phyloP scores from a whole-genome alignment of 2,113 vertebrate genomes.

The Hassar affinis region DNA sequence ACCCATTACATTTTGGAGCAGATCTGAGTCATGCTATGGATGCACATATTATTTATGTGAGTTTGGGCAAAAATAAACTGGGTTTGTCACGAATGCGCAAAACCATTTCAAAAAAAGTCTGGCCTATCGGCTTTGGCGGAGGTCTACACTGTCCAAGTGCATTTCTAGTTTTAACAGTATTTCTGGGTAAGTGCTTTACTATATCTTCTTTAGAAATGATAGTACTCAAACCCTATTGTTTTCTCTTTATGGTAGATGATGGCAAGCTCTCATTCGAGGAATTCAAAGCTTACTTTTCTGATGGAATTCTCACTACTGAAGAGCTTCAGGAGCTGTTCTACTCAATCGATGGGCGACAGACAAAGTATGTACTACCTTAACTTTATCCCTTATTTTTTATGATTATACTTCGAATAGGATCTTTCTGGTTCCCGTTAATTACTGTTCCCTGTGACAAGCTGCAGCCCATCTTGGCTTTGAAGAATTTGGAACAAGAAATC shows the following conservation, averaged over 20 bases:
- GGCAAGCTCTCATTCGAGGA: conserved; percentile 96
- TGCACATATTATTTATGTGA: too few relatives aligned
- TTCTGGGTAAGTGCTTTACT: not conserved
- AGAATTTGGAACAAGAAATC: not conserved
- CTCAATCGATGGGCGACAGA: conserved; percentile 82
- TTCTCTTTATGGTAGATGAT: conserved; percentile 78
- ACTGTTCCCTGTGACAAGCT: not conserved
- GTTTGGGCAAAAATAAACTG: too few relatives aligned
- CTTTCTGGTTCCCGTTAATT: not conserved
- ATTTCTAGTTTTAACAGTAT: not conserved
- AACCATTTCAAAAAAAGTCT: too few relatives aligned
- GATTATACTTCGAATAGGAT: not conserved
- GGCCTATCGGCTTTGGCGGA: too few relatives aligned
- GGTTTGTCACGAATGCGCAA: too few relatives aligned
- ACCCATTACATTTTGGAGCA: too few relatives aligned
- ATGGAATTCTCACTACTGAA: conserved; percentile 86
- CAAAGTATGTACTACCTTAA: conserved; percentile 77
- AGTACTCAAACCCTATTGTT: not conserved
- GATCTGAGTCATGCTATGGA: too few relatives aligned
- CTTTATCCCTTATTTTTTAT: not conserved
- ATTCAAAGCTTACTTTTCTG: conserved; percentile 92
- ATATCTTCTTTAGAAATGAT: not conserved
- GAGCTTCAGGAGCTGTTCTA: conserved; percentile 91
- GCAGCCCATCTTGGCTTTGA: conserved; percentile 5
- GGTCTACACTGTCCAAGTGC: too few relatives aligned